Evolutionary conservation across 2,888 invertebrate species (phyloP), one percentile per base, ranked within the genome.

Genomic region (Philonicus albiceps): DNA sequence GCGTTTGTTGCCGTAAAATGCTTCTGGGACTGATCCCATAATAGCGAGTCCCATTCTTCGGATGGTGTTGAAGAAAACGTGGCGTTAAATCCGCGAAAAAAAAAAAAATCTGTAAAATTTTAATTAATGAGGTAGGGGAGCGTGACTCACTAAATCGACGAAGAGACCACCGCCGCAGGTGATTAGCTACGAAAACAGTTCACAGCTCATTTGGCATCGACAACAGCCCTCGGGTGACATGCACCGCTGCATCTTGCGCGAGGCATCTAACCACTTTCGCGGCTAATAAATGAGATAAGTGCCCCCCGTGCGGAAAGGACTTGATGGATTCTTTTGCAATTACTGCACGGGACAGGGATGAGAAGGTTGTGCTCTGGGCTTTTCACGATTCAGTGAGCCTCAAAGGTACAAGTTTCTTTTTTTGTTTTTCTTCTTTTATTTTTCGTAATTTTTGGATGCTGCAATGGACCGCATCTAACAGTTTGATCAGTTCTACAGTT

Each of bases 151-250:
- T 76, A 76, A 76, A 76, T 76, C 76, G 34, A 8, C 22, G 22
- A 76, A 40, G 40, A 76, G 76, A 34, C 37, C 76, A 22, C 34
- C 22, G 76, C 40, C 19, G 76, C 40, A 37, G 22, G 76, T 76
- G 76, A 76, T 76, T 76, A 37, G 76, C 76, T 37, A 76, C 40
- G 43, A 76, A 76, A 76, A 76, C 76, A 76, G 40, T 76, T 76
- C 76, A 76, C 76, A 76, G 76, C 76, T 76, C 76, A 76, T 76
- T 76, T 76, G 40, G 76, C 76, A 76, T n/a, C 34, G 40, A 76
- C 76, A 31, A 37, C 34, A 40, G 76, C 76, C 76, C 40, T 40
- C 37, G 22, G 76, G 76, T 76, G 76, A 76, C 76, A 76, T 76
- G 76, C 76, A 76, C 40, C 76, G 43, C 19, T 76, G 76, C 64